Evolutionary conservation across 2,888 invertebrate species (phyloP).

Genomic region (Adineta ricciae): DNA sequence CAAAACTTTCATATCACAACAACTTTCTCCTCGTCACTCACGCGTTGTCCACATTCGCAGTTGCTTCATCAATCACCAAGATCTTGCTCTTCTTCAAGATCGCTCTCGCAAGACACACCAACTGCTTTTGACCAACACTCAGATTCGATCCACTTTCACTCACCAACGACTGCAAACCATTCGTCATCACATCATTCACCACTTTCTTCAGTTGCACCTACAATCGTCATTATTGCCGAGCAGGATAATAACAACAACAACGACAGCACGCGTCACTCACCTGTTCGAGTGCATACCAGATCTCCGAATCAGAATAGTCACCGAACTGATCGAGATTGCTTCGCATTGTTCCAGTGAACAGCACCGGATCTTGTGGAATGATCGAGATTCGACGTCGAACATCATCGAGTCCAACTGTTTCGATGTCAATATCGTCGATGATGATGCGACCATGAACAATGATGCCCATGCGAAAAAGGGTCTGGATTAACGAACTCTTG

Average conservation of each 20-base stretch:
- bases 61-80: conserved; percentile 47
- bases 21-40: conserved; percentile 33
- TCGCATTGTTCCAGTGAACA: conserved; percentile 47
- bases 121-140: conserved; percentile 48
- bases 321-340: conserved; percentile 49
- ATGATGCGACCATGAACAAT: conserved; percentile 29
- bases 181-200: conserved; percentile 40
- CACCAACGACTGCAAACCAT: conserved; percentile 40
- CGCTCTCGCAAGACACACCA: conserved; percentile 47
- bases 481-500: conserved; percentile 25
- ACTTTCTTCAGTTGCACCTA: conserved; percentile 45
- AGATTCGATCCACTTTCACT: conserved; percentile 45
- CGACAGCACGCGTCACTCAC: conserved; percentile 38
- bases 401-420: conserved; percentile 32
- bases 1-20: too few species aligned
- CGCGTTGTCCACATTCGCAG: conserved; percentile 40
- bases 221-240: conserved; percentile 17
- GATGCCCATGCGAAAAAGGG: conserved; percentile 28
- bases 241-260: too few species aligned
- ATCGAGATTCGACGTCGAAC: conserved; percentile 35
- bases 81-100: conserved; percentile 46
- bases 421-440: conserved; percentile 31
- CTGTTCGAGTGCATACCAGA: conserved; percentile 47
- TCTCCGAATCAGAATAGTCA: conserved; percentile 41
- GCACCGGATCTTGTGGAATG: conserved; percentile 45